Conservation (phyloP, 2,113 vertebrate species). For the rabbit (Oryctolagus cuniculus) region mOryCun1.1 NC_091434.1:77550001-77550500, state of each 20-base stretch:
- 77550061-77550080: constrained; percentile 67
- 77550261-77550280: constrained; percentile 75
- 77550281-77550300: constrained; percentile 72
- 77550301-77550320: constrained; percentile 49
- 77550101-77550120: constrained; percentile 67
- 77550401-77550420: background rate
- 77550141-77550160: constrained; percentile 79
- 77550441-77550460: background rate
- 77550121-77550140: constrained; percentile 78
- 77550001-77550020: constrained; percentile 68
- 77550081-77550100: constrained; percentile 65
- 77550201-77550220: constrained; percentile 80
- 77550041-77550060: constrained; percentile 60
- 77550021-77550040: constrained; percentile 49
- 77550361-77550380: background rate
- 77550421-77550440: background rate
- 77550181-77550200: constrained; percentile 77
- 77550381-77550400: background rate
- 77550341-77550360: constrained; percentile 9
- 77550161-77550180: constrained; percentile 75
- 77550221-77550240: constrained; percentile 80
- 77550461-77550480: background rate
- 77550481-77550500: constrained; percentile 20
- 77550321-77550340: background rate
- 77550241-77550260: constrained; percentile 77